phyloP scores from a whole-genome alignment of 2,113 vertebrate genomes.

The Python bivittatus region DNA sequence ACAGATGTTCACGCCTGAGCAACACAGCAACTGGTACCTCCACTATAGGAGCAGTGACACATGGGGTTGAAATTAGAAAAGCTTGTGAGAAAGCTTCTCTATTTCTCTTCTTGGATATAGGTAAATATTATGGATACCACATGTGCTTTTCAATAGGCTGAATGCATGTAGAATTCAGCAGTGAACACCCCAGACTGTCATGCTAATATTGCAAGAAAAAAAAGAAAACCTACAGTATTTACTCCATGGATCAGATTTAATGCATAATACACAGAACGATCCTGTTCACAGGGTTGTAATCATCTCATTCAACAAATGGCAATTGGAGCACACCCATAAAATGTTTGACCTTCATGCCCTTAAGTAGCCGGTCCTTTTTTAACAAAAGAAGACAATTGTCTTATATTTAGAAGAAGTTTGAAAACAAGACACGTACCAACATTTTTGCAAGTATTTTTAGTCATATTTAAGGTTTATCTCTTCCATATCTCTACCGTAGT shows the following conservation, averaged over 20 bases:
- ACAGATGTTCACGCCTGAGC: background rate
- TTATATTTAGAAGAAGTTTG: slow-evolving; percentile 1
- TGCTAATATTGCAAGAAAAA: background rate
- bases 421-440: slow-evolving; percentile 6
- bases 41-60: background rate
- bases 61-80: background rate
- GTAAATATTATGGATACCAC: background rate
- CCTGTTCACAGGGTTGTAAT: background rate
- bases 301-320: background rate
- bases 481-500: slow-evolving; percentile 11
- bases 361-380: slow-evolving; percentile 4
- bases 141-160: background rate
- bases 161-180: background rate
- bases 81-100: background rate
- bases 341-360: background rate
- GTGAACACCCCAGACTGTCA: background rate
- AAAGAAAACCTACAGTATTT: background rate
- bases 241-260: background rate
- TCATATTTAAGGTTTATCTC: slow-evolving; percentile 31
- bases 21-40: background rate
- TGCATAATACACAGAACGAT: background rate
- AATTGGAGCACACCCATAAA: background rate
- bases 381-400: slow-evolving; percentile 12
- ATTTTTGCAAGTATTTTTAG: slow-evolving; percentile 24
- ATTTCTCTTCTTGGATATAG: background rate